Evolutionary conservation across 2,113 vertebrate genomes (phyloP), one percentile per base, ranked within the genome.

Genomic region (Equus przewalskii): DNA sequence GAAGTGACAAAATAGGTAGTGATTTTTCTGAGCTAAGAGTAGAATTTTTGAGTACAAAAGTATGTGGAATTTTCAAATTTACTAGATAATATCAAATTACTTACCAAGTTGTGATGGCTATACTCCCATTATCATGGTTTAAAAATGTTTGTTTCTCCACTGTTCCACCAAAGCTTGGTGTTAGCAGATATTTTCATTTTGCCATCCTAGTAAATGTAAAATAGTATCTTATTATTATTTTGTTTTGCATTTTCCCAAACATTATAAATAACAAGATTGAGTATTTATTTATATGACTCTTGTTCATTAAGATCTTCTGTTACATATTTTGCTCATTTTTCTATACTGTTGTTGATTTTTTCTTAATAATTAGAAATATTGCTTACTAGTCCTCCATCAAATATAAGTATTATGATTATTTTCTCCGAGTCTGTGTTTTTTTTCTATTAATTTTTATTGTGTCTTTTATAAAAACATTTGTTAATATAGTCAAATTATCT

Each of bases 71-170:
- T 83, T 80, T 73, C 15, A 65, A 65, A 26, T 51, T 70, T 65
- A 33, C 49, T n/a, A 36, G n/a, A 72, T 73, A 78, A 41, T 79
- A 85, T 26, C 24, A 93, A 73, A 93, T 78, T 88, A 26, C 0
- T 79, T 89, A n/a, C 8, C 16, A 81, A 51, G 9, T 22, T 90
- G 28, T 10, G 4, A 12, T 26, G 30, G 15, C 58, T 65, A 51
- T 51, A 80, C 28, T 89, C 22, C 36, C 12, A 22, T 33, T 81
- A 26, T 73, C 11, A 60, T 18, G 18, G 14, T 14, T 33, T 75
- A 75, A 26, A 75, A 81, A 96, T 41, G 14, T 84, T 58, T 67
- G 30, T 97, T 84, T 84, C 72, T 89, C 33, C 62, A 72, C 26
- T 72, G 70, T 8, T n/a, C 65, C 13, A 13, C 28, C 9, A 62